phyloP scores from a whole-genome alignment of 2,797 vertebrate genomes.

The Chaunax sp. region DNA sequence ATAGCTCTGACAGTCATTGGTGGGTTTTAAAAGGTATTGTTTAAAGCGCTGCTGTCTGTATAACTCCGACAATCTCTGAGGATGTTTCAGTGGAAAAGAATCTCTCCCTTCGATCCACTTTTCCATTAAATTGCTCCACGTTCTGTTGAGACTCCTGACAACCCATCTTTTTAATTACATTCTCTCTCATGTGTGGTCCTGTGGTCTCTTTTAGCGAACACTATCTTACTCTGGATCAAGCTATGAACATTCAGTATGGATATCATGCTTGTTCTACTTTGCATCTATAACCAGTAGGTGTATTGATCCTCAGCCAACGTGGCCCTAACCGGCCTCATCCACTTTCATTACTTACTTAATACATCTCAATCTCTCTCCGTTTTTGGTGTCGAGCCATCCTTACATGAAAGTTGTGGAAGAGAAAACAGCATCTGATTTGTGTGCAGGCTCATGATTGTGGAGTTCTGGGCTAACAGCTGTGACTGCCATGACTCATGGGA shows the following conservation, averaged over 20 bases:
- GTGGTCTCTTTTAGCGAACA: slow-evolving; percentile 15
- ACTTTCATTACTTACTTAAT: too few species aligned
- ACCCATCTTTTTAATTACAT: background rate
- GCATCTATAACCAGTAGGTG: slow-evolving; percentile 5
- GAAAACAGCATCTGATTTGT: slow-evolving; percentile 39
- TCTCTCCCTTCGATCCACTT: slow-evolving; percentile 31
- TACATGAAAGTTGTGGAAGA: background rate
- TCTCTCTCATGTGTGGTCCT: slow-evolving; percentile 13
- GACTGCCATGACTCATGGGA: slow-evolving; percentile 53
- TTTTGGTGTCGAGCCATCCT: slow-evolving; percentile 25
- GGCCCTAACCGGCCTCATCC: slow-evolving; percentile 10
- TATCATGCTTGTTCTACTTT: slow-evolving; percentile 14
- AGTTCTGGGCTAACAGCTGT: slow-evolving; percentile 45
- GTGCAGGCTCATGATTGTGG: slow-evolving; percentile 29
- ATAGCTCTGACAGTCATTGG: slow-evolving; percentile 27
- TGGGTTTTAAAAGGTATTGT: too few species aligned
- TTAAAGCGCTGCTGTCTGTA: slow-evolving; percentile 24
- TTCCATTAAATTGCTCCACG: slow-evolving; percentile 28
- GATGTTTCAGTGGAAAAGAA: slow-evolving; percentile 17
- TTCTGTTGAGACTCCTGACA: background rate
- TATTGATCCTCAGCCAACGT: background rate
- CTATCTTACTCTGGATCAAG: too few species aligned
- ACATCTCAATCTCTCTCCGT: slow-evolving; percentile 8
- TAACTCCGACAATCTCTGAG: slow-evolving; percentile 20
- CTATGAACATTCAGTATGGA: background rate